Evolutionary conservation across 37 sponge, comb jelly and placozoan species (phyloP), one percentile per base, ranked within the genome.

Genomic region (Beroe ovata): DNA sequence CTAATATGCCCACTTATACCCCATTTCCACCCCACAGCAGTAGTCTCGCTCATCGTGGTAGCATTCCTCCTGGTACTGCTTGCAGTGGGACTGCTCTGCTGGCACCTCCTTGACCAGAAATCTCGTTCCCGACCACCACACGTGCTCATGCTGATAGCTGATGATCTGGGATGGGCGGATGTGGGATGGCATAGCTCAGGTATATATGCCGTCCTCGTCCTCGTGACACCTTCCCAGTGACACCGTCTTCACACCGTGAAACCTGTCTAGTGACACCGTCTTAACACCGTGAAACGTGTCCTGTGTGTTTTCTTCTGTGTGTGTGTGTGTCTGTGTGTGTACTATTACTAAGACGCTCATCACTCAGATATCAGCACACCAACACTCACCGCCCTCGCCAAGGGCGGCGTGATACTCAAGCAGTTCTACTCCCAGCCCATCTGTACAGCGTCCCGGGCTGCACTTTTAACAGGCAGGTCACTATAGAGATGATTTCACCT

Each of bases 151-250:
- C 38, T 77, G 54, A 77, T 77, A 77, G 84, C 84, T 21, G 84
- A 77, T 20, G 84, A 77, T 77, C 28, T 77, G 26, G 84, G 84
- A 11, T 77, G 84, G 84, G 84, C 54, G 1, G 84, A 77, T 40
- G 84, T 77, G 23, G 84, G 84, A 0, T 77, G 84, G 84, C 84
- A 77, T 25, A 77, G 84, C 25, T 77, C 84, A 77, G 84, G 84
- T 66, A n/a, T n/a, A n/a, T n/a, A n/a, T n/a, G n/a, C n/a, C n/a
- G n/a, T n/a, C n/a, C n/a, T n/a, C n/a, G n/a, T n/a, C n/a, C n/a
- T n/a, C n/a, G n/a, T n/a, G n/a, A n/a, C n/a, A n/a, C n/a, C n/a
- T n/a, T n/a, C n/a, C n/a, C n/a, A n/a, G n/a, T n/a, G n/a, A n/a
- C n/a, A n/a, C n/a, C n/a, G n/a, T n/a, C n/a, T n/a, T n/a, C n/a